Conservation (phyloP, 1,140 invertebrate genomes). For the Drosophila kikkawai region DNA sequence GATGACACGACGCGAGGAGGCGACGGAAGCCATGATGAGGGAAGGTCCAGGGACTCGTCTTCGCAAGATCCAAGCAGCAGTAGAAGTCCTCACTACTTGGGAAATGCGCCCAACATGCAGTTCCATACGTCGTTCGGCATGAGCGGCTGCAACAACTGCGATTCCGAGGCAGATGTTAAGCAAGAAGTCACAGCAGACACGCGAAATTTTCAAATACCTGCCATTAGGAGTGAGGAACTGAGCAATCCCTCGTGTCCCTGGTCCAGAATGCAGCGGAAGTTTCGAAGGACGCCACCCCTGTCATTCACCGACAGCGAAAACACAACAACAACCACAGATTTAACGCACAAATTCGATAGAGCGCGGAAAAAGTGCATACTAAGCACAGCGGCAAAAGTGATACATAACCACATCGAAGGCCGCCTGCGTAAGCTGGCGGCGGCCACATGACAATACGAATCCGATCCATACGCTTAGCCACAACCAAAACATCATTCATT, state of each 20-base stretch:
- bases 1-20: conserved; percentile 27
- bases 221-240: conserved; percentile 22
- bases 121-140: conserved; percentile 68
- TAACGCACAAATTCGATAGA: conserved; percentile 1
- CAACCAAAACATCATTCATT: conserved; percentile 57
- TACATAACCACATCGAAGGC: conserved; percentile 55
- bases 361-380: conserved; percentile 32
- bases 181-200: neutral
- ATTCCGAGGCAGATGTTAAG: conserved; percentile 22
- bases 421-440: conserved; percentile 42
- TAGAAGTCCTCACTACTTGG: conserved; percentile 33
- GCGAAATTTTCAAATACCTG: conserved; percentile 13
- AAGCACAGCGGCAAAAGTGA: conserved; percentile 58
- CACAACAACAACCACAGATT: no score
- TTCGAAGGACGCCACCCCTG: conserved; percentile 6
- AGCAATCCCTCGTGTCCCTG: conserved; percentile 11
- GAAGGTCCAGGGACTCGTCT: conserved; percentile 8
- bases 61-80: conserved; percentile 30
- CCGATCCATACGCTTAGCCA: conserved; percentile 25
- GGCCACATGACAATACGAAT: conserved; percentile 58
- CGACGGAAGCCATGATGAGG: conserved; percentile 44
- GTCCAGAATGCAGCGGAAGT: neutral
- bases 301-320: neutral
- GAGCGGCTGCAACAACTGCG: conserved; percentile 73
- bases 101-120: conserved; percentile 58